Percentiles rank a stretch among this genome's conserved stretches.
phyloP scores from a whole-genome alignment of 2,888 invertebrate species.

The Cantharis rufa region DNA sequence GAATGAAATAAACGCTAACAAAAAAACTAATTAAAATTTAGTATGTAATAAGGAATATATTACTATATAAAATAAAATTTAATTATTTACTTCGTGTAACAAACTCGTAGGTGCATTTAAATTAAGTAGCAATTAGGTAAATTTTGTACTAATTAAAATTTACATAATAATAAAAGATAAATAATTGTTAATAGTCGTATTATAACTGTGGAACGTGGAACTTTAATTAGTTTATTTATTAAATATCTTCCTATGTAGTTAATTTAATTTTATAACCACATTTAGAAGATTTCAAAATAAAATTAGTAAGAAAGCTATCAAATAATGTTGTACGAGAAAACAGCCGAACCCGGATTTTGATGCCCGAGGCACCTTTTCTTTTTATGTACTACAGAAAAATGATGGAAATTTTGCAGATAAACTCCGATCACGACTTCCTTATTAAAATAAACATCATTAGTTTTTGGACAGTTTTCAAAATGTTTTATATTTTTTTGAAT shows the following conservation, averaged over 20 bases:
- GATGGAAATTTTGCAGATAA: neutral
- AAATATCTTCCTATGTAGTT: neutral
- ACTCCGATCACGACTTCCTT: neutral
- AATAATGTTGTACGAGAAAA: neutral
- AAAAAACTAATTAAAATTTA: neutral
- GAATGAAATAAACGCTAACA: neutral
- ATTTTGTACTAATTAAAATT: neutral
- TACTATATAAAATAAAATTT: neutral
- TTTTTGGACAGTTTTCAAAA: neutral
- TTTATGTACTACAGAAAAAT: neutral
- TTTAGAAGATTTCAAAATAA: neutral
- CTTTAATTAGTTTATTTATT: neutral
- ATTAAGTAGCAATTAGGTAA: neutral
- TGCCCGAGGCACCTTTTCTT: neutral
- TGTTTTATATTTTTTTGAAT: neutral
- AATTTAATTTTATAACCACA: neutral
- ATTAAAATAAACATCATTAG: neutral
- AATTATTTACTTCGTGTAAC: neutral
- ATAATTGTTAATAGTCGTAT: neutral
- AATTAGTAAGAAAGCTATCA: neutral
- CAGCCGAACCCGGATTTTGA: neutral
- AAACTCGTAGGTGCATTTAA: neutral
- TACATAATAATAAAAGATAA: neutral
- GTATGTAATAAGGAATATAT: neutral
- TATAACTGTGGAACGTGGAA: neutral